Percentiles rank a stretch among this genome's conserved stretches.
These are phyloP conservation scores for Geothlypis trichas DNA, from an alignment of 2,113 vertebrate species.

Conservation along the genomic window DNA sequence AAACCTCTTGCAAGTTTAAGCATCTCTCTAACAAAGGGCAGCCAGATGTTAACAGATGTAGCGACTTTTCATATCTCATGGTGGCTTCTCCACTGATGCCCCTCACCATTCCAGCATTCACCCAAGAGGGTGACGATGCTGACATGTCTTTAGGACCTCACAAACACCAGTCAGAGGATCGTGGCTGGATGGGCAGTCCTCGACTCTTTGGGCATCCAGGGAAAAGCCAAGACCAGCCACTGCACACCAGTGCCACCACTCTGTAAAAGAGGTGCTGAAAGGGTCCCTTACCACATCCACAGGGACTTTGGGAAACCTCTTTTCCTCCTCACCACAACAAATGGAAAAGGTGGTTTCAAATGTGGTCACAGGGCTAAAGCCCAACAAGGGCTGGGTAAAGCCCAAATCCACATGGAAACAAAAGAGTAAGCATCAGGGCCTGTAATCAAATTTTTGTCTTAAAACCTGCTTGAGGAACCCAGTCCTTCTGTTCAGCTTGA, in stretches of 20 bases:
- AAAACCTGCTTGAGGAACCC: neutral
- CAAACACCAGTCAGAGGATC: accelerated
- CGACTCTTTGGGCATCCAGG: accelerated
- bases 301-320: neutral
- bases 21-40: neutral
- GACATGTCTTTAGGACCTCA: neutral
- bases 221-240: neutral
- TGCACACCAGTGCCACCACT: neutral
- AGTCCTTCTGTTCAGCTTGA: neutral
- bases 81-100: accelerated
- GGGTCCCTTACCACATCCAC: accelerated
- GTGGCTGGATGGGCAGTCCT: accelerated
- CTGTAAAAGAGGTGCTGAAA: neutral
- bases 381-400: neutral
- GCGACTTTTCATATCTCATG: accelerated
- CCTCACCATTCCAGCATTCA: neutral
- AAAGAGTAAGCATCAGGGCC: neutral
- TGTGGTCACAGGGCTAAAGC: neutral
- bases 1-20: neutral
- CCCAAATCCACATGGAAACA: neutral
- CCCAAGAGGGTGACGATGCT: accelerated
- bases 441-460: neutral
- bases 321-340: neutral
- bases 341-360: neutral
- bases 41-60: neutral